These are phyloP conservation scores for Amia ocellicauda DNA, from an alignment of 2,113 vertebrate genomes.

Conservation along the genomic window DNA sequence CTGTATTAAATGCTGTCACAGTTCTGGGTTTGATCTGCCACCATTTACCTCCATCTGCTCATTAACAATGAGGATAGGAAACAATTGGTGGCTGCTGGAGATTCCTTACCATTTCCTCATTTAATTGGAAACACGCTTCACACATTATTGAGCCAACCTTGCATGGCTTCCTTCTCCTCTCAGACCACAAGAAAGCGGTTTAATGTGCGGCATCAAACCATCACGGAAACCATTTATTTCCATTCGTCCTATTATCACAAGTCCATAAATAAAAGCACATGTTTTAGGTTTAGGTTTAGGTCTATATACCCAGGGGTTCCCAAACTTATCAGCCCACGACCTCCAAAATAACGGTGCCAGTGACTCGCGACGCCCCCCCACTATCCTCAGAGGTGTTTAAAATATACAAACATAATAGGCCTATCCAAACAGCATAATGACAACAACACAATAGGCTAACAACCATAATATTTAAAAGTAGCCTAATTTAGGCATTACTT, in stretches of 20 bases:
- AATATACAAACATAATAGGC: too few relatives aligned
- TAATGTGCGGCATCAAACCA: background rate
- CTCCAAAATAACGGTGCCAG: too few relatives aligned
- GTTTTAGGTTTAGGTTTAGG: background rate
- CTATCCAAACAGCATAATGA: too few relatives aligned
- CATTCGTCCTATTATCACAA: background rate
- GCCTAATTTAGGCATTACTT: too few relatives aligned
- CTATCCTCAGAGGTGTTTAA: too few relatives aligned
- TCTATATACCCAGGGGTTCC: background rate
- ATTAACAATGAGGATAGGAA: slow-evolving; percentile 8
- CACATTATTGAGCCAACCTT: background rate
- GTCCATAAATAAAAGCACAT: background rate
- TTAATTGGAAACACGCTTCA: slow-evolving; percentile 16
- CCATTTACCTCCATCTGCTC: background rate
- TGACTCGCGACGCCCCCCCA: too few relatives aligned
- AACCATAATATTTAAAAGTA: too few relatives aligned
- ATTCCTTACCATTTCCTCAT: slow-evolving; percentile 8
- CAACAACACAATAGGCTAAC: too few relatives aligned
- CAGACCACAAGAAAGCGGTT: slow-evolving; percentile 10
- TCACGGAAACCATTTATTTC: background rate
- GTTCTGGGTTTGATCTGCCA: background rate
- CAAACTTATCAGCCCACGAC: too few relatives aligned
- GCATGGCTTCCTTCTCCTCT: background rate
- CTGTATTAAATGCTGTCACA: background rate
- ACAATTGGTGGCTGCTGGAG: background rate